Base-by-base conservation (phyloP, 1,140 invertebrate species). In the Apis laboriosa region DNA sequence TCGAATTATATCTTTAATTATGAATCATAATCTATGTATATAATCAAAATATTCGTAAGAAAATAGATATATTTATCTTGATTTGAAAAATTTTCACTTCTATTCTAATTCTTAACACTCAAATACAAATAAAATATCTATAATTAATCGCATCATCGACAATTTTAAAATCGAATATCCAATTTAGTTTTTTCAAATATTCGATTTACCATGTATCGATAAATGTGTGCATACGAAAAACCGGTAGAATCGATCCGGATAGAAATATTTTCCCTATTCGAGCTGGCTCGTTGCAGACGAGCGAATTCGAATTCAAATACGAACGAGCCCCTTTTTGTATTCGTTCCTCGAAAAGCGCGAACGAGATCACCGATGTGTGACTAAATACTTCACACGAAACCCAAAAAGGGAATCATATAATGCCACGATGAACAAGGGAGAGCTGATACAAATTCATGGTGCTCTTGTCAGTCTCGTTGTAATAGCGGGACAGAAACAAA, bases 311-410 rank as follows among this genome's bases (percentile, higher is more conserved):
- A 81, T 81, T 81, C 49, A 49, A 77, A 68, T 49, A 55, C 17
- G 55, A 73, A 49, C 78, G n/a, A 53, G n/a, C 49, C 55, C 12
- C 21, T 56, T 68, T 81, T 81, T 68, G 80, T 81, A 68, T 77
- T 81, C 73, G 73, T 81, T 60, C 24, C 63, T 60, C 49, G 49
- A 74, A 76, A 81, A 76, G 55, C 80, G 55, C 55, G 7, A 81
- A 61, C 63, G 72, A 77, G 64, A 81, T 81, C 73, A 77, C 9
- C 72, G 63, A 28, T 55, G 80, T 60, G 79, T 53, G 72, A 68
- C 79, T 56, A 64, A 63, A 75, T 75, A 73, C 34, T 11, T 74
- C 28, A 28, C 51, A 34, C 43, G 51, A 12, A 51, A 28, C 21
- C 61, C 24, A 9, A 49, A 68, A 53, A 56, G 55, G 43, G 72